phyloP scores from a whole-genome alignment of 2,888 invertebrate species.

The Campoletis raptor region DNA sequence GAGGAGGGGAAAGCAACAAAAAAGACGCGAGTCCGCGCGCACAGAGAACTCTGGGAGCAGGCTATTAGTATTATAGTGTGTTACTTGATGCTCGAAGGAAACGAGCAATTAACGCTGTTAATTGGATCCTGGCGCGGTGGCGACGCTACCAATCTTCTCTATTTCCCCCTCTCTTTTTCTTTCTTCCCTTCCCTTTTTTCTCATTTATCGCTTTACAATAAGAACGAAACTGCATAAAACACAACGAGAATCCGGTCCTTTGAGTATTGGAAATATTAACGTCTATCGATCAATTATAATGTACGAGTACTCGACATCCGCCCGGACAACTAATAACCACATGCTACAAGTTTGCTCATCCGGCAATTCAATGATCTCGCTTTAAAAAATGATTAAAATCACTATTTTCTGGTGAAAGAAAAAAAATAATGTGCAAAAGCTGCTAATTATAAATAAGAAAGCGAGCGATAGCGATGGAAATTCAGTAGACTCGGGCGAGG shows the following conservation, averaged over 20 bases:
- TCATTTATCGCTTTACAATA: not conserved
- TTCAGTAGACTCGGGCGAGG: too few relatives aligned
- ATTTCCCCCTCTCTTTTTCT: constrained; percentile 16
- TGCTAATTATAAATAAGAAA: too few relatives aligned
- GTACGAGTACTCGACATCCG: too few relatives aligned
- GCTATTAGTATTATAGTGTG: constrained; percentile 26
- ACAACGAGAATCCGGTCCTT: not conserved
- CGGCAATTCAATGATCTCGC: too few relatives aligned
- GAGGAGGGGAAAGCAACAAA: not conserved
- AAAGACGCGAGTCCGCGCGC: not conserved
- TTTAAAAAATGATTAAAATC: too few relatives aligned
- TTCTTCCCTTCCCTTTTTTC: constrained; percentile 4
- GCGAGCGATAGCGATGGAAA: too few relatives aligned
- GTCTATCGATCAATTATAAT: not conserved
- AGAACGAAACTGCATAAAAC: not conserved
- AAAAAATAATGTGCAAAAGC: too few relatives aligned
- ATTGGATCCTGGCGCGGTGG: constrained; percentile 64
- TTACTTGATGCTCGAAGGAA: constrained; percentile 49
- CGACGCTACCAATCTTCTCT: constrained; percentile 41
- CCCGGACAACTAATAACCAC: too few relatives aligned
- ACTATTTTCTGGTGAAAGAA: too few relatives aligned
- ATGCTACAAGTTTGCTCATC: too few relatives aligned
- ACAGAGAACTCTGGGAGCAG: not conserved
- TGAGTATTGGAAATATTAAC: not conserved
- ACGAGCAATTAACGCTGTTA: constrained; percentile 70